Percentiles rank a stretch among this genome's conserved stretches.
phyloP scores from a whole-genome alignment of 2,888 invertebrate genomes.

The Leucozona laternaria region DNA sequence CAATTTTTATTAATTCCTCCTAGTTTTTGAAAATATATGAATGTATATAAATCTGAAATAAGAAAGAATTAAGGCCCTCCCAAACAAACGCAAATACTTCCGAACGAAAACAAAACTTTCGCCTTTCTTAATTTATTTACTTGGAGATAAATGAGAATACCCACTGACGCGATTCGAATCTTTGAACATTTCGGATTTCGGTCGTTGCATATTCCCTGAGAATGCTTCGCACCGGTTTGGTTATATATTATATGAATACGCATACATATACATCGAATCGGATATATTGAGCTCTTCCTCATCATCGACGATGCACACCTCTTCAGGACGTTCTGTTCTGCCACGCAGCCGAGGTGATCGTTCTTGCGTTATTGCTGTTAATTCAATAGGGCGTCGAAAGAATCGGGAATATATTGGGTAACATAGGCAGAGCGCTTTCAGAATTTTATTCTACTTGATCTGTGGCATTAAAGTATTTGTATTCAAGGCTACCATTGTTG shows the following conservation, averaged over 20 bases:
- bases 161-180: too few species aligned
- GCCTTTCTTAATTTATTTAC: too few species aligned
- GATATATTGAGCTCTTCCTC: conserved; percentile 81
- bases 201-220: too few species aligned
- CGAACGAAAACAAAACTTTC: too few species aligned
- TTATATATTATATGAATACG: conserved; percentile 46
- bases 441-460: conserved; percentile 76
- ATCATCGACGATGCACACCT: conserved; percentile 80
- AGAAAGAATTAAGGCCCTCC: conserved; percentile 74
- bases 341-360: conserved; percentile 81
- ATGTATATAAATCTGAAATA: conserved; percentile 75
- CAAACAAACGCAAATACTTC: too few species aligned
- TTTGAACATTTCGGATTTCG: too few species aligned
- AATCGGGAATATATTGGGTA: conserved; percentile 82
- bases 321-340: conserved; percentile 80
- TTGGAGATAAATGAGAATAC: too few species aligned
- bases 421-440: conserved; percentile 80
- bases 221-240: too few species aligned
- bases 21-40: too few species aligned
- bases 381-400: conserved; percentile 81
- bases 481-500: conserved; percentile 68
- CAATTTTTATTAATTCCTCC: too few species aligned
- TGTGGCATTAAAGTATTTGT: conserved; percentile 77
- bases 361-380: conserved; percentile 81
- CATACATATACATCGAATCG: conserved; percentile 77